phyloP scores from a whole-genome alignment of 2,797 vertebrate genomes.

The Taenioides sp. region DNA sequence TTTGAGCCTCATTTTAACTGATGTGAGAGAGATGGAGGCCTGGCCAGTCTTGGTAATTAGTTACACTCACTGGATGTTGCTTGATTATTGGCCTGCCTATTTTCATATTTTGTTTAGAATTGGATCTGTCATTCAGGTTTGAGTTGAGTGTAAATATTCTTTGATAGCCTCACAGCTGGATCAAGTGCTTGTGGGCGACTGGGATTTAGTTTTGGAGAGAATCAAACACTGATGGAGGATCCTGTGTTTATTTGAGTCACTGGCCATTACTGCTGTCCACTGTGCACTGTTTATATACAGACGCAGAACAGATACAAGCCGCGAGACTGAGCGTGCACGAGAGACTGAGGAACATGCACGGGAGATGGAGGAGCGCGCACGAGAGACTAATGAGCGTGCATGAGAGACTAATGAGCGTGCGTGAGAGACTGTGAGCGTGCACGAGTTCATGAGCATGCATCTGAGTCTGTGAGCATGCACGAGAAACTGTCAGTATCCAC shows the following conservation, averaged over 20 bases:
- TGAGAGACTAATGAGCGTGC: too few relatives aligned
- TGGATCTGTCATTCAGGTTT: not conserved
- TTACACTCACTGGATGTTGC: not conserved
- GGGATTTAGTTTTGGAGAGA: slow-evolving; percentile 77
- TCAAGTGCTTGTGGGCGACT: slow-evolving; percentile 74
- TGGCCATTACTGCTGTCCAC: slow-evolving; percentile 81
- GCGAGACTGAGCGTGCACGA: too few relatives aligned
- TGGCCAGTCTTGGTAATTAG: not conserved
- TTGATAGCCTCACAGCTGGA: slow-evolving; percentile 55
- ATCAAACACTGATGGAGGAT: slow-evolving; percentile 67
- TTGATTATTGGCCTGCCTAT: not conserved
- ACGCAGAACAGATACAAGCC: slow-evolving; percentile 68
- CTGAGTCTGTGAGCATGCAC: too few relatives aligned
- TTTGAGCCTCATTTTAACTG: too few relatives aligned
- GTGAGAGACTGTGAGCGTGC: too few relatives aligned
- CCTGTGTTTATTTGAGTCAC: slow-evolving; percentile 83
- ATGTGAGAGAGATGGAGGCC: not conserved
- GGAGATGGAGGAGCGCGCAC: too few relatives aligned
- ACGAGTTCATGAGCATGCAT: too few relatives aligned
- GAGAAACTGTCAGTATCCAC: too few relatives aligned
- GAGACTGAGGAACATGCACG: too few relatives aligned
- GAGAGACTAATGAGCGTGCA: too few relatives aligned
- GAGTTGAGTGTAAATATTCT: slow-evolving; percentile 7
- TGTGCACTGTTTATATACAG: slow-evolving; percentile 77
- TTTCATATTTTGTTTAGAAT: not conserved